Evolutionary conservation across 2,888 invertebrate species (phyloP).

Genomic region (Caenorhabditis angaria): DNA sequence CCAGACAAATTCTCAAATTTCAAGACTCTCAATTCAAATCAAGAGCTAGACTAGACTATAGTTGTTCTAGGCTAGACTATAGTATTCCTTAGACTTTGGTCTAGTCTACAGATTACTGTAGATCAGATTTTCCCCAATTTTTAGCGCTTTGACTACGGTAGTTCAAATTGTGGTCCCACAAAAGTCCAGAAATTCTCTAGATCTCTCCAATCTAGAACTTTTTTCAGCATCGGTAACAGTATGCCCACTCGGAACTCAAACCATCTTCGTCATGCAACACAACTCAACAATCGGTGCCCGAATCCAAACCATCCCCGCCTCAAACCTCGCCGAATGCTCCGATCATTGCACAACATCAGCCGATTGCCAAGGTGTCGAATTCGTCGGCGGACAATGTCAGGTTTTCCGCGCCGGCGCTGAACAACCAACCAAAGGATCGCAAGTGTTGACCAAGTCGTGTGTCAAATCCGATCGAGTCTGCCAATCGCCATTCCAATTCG

Average conservation of each 20-base stretch:
- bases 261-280: slow-evolving; percentile 70
- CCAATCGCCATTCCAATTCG: slow-evolving; percentile 71
- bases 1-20: too few species aligned
- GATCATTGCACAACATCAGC: slow-evolving; percentile 64
- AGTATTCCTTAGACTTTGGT: neutral
- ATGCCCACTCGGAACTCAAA: slow-evolving; percentile 56
- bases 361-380: slow-evolving; percentile 68
- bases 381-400: slow-evolving; percentile 58
- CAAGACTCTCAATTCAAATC: too few species aligned
- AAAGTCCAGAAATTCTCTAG: neutral
- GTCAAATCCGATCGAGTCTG: slow-evolving; percentile 71
- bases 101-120: neutral
- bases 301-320: slow-evolving; percentile 58
- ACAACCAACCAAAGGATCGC: slow-evolving; percentile 32
- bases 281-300: slow-evolving; percentile 62
- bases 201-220: neutral
- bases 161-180: neutral
- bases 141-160: neutral
- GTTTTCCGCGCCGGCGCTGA: slow-evolving; percentile 54
- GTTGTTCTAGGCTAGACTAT: neutral
- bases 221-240: slow-evolving; percentile 60
- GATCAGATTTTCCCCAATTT: neutral
- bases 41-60: neutral
- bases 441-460: slow-evolving; percentile 63
- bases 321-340: slow-evolving; percentile 66